Evolutionary conservation across 1,140 invertebrate genomes (phyloP), one percentile per base, ranked within the genome.

Genomic region (Lucilia cuprina): DNA sequence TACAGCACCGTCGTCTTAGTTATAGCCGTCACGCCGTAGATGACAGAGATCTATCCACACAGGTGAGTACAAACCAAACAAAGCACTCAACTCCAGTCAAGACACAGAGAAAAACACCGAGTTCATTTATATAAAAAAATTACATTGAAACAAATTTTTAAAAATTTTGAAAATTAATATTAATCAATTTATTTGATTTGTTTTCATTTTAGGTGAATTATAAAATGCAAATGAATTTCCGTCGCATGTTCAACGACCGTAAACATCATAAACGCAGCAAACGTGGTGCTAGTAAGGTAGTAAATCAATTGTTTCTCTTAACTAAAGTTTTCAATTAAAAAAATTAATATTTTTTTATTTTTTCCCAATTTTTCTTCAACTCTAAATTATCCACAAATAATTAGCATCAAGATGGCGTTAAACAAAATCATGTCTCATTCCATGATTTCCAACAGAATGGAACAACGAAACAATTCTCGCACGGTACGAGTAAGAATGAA

Each of bases 1-100:
- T 92, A 84, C 92, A 98, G 96, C 96, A 97, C 92, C 95, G 96
- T 83, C 94, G 96, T 85, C 92, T 97, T 84, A 97, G 96, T 92
- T 98, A 98, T 92, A 98, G 96, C 89, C 93, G 97, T 84, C 96
- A 97, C 91, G 96, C 97, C 82, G 96, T 98, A 70, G 95, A 97
- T 89, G 97, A 98, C 90, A 93, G 95, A 74, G 97, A 98, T 91
- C 92, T 98, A 85, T 95, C 95, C 60, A 97, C 95, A 30, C 95
- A 96, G 89, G 90, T 91, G 85, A 91, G 89, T 88, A 35, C 49
- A 25, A 82, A 82, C 14, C 47, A 25, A 19, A 17, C 9, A 1
- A 70, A 70, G 19, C 7, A 19, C 21, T 8, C 10, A 10, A 82
- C 34, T 4, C 49, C 25, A 70, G n/a, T 7, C 12, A n/a, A 55